These are phyloP conservation scores for Scatophagus argus DNA, from an alignment of 2,113 vertebrate genomes.

Conservation along the genomic window DNA sequence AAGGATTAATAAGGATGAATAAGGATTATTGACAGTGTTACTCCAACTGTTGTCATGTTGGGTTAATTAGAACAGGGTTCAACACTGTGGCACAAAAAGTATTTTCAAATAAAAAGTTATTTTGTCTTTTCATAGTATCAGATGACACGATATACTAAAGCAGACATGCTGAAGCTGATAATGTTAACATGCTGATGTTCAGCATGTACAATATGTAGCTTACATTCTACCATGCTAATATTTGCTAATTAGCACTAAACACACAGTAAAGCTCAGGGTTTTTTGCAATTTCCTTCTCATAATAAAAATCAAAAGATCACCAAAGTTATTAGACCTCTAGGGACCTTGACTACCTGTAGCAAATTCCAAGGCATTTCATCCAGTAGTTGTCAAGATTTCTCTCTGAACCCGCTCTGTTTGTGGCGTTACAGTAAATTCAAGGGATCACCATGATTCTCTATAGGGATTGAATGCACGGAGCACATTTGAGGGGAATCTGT, in stretches of 20 bases:
- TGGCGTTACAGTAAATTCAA: neutral
- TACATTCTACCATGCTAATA: neutral
- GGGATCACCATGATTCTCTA: neutral
- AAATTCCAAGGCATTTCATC: too few species aligned
- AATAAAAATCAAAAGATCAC: too few species aligned
- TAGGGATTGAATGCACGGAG: neutral
- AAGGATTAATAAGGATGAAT: constrained; percentile 18
- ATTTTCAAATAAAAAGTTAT: neutral
- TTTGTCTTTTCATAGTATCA: neutral
- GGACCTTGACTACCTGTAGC: too few species aligned
- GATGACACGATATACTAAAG: constrained; percentile 14
- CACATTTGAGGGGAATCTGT: neutral
- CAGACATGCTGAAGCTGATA: neutral
- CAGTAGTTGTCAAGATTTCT: too few species aligned
- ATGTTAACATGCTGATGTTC: neutral
- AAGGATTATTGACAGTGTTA: constrained; percentile 24
- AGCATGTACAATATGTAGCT: neutral
- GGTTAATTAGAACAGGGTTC: constrained; percentile 14
- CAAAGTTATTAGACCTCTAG: too few species aligned
- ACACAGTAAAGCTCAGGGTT: neutral
- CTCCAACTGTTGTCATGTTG: constrained; percentile 10
- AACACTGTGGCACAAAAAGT: neutral
- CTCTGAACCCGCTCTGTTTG: too few species aligned
- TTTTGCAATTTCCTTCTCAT: too few species aligned
- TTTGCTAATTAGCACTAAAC: neutral